phyloP scores from a whole-genome alignment of 2,113 vertebrate genomes.

The Seriola dumerili region DNA sequence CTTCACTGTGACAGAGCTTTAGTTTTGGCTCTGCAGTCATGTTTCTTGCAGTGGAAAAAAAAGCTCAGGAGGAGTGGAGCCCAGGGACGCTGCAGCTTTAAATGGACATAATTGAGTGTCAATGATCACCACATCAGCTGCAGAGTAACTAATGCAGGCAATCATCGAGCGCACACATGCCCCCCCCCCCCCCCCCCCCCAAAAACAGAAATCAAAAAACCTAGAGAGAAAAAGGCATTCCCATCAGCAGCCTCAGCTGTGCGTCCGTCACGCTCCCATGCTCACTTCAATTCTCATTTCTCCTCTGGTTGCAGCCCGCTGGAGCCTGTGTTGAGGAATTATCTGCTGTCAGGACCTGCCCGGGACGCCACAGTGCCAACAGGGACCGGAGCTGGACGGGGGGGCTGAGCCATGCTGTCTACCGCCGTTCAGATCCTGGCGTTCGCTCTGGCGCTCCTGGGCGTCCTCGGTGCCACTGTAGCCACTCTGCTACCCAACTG shows the following conservation, averaged over 20 bases:
- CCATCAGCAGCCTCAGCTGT: conserved; percentile 79
- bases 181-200: conserved; percentile 21
- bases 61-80: conserved; percentile 10
- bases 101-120: conserved; percentile 66
- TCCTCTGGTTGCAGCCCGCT: conserved; percentile 74
- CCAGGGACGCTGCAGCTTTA: conserved; percentile 65
- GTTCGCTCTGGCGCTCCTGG: conserved; percentile 90
- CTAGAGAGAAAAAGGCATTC: conserved; percentile 29
- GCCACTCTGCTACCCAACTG: conserved; percentile 95
- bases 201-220: conserved; percentile 19
- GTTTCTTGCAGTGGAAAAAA: conserved; percentile 6
- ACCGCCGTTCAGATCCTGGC: conserved; percentile 92
- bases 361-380: conserved; percentile 23
- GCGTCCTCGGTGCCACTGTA: conserved; percentile 86
- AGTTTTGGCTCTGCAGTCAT: neutral
- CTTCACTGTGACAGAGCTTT: neutral
- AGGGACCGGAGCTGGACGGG: neutral
- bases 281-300: conserved; percentile 75
- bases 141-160: conserved; percentile 59
- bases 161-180: conserved; percentile 37
- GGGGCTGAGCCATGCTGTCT: conserved; percentile 85
- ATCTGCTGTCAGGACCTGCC: conserved; percentile 68
- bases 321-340: conserved; percentile 77
- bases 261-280: conserved; percentile 82
- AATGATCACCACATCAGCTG: conserved; percentile 68